Evolutionary conservation across 2,113 vertebrate species (phyloP).

Genomic region (Lonchura striata): DNA sequence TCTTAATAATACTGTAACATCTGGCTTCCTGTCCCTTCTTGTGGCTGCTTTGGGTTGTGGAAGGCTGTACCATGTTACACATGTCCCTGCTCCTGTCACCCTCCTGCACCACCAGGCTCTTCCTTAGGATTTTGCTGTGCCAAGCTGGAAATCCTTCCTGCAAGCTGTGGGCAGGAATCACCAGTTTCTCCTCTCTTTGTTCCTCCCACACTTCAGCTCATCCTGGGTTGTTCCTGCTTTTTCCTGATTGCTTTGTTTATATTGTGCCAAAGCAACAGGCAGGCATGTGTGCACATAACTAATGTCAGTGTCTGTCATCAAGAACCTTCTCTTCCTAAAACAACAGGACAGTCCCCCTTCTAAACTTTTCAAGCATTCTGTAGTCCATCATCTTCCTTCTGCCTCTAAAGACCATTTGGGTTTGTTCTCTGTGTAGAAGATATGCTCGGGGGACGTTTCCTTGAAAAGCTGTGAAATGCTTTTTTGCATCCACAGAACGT

Average conservation of each 20-base stretch:
- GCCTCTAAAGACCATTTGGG: background rate
- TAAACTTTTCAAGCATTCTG: background rate
- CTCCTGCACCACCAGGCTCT: background rate
- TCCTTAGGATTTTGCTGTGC: background rate
- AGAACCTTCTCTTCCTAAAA: background rate
- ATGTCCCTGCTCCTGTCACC: background rate
- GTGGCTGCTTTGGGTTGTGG: rapidly evolving
- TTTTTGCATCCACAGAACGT: background rate
- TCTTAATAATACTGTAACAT: background rate
- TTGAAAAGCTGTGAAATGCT: background rate
- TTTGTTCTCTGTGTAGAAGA: background rate
- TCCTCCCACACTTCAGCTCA: background rate
- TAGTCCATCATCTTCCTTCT: background rate
- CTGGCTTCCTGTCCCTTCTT: background rate
- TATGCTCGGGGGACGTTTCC: background rate
- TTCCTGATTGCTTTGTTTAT: background rate
- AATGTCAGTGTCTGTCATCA: background rate
- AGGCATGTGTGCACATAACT: background rate
- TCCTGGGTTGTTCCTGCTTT: background rate
- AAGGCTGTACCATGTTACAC: rapidly evolving
- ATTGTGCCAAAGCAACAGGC: background rate
- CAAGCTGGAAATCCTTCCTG: background rate
- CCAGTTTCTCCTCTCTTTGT: background rate
- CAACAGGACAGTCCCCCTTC: background rate
- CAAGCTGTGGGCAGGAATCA: background rate